Evolutionary conservation across 2,888 invertebrate species (phyloP).

Genomic region (Lasioglossum oenotherae): DNA sequence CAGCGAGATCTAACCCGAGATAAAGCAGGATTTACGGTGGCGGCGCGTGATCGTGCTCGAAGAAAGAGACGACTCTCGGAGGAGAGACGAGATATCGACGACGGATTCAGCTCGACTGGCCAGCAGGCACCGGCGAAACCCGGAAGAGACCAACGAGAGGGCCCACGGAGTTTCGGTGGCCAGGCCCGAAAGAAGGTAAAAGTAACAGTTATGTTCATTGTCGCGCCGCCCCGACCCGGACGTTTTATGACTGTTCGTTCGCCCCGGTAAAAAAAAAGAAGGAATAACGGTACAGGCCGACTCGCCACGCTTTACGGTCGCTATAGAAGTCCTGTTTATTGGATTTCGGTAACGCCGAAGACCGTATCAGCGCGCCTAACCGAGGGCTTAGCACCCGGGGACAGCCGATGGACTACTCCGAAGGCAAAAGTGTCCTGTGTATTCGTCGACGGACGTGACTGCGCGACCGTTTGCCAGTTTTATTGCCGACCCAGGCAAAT

Average conservation of each 20-base stretch:
- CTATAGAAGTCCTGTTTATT: slow-evolving; percentile 67
- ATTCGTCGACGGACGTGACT: slow-evolving; percentile 79
- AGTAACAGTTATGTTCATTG: slow-evolving; percentile 80
- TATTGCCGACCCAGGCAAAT: slow-evolving; percentile 79
- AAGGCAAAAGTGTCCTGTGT: slow-evolving; percentile 45
- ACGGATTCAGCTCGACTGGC: slow-evolving; percentile 66
- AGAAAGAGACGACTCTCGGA: slow-evolving; percentile 1
- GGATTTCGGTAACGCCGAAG: slow-evolving; percentile 44
- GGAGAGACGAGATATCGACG: slow-evolving; percentile 65
- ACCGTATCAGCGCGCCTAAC: slow-evolving; percentile 41
- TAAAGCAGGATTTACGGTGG: slow-evolving; percentile 47
- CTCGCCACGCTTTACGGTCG: slow-evolving; percentile 38
- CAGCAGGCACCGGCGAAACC: slow-evolving; percentile 37
- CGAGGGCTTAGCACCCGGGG: slow-evolving; percentile 9
- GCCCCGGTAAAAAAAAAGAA: slow-evolving; percentile 68
- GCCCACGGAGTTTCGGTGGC: slow-evolving; percentile 40
- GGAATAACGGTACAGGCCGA: slow-evolving; percentile 76
- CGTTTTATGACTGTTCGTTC: slow-evolving; percentile 79
- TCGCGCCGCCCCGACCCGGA: slow-evolving; percentile 64
- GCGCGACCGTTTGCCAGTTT: slow-evolving; percentile 78
- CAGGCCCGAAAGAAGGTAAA: slow-evolving; percentile 64
- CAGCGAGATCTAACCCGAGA: slow-evolving; percentile 31
- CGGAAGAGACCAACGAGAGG: slow-evolving; percentile 47
- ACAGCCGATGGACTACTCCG: slow-evolving; percentile 15
- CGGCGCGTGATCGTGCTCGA: slow-evolving; percentile 14